phyloP scores from a whole-genome alignment of 2,113 vertebrate genomes.

The Acinonyx jubatus region DNA sequence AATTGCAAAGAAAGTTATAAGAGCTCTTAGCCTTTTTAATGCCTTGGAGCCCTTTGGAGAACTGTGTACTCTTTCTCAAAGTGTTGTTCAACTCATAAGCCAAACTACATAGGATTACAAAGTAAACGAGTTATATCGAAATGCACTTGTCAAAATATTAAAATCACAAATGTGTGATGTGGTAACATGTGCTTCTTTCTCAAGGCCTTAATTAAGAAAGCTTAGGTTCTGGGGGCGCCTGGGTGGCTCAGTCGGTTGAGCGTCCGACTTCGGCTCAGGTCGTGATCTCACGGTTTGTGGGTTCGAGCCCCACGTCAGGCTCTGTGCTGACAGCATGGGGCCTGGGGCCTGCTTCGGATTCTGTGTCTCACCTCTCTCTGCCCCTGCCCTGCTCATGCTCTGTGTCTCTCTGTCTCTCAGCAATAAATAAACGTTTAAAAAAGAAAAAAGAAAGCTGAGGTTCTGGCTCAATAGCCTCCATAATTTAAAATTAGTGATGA shows the following conservation, averaged over 20 bases:
- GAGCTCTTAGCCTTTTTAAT: background rate
- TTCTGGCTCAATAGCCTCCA: background rate
- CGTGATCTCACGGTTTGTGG: too few species aligned
- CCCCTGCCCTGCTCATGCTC: too few species aligned
- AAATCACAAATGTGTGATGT: background rate
- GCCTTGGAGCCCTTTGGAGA: background rate
- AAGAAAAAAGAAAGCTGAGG: background rate
- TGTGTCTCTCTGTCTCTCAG: too few species aligned
- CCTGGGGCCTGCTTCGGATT: too few species aligned
- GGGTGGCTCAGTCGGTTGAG: too few species aligned
- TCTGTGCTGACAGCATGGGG: too few species aligned
- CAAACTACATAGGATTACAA: slow-evolving; percentile 29
- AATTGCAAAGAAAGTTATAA: background rate
- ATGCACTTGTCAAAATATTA: background rate
- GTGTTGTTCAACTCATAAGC: slow-evolving; percentile 7
- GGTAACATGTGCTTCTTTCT: background rate
- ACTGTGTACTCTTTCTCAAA: background rate
- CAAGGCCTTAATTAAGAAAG: background rate
- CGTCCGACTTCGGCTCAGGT: too few species aligned
- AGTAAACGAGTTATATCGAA: slow-evolving; percentile 40
- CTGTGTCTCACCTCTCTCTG: too few species aligned
- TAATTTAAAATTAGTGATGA: background rate
- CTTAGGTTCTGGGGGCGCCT: background rate
- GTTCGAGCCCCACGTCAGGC: too few species aligned
- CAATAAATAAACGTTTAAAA: too few species aligned